These are phyloP conservation scores for Probosciger aterrimus DNA, from an alignment of 2,113 vertebrate genomes.

Conservation along the genomic window DNA sequence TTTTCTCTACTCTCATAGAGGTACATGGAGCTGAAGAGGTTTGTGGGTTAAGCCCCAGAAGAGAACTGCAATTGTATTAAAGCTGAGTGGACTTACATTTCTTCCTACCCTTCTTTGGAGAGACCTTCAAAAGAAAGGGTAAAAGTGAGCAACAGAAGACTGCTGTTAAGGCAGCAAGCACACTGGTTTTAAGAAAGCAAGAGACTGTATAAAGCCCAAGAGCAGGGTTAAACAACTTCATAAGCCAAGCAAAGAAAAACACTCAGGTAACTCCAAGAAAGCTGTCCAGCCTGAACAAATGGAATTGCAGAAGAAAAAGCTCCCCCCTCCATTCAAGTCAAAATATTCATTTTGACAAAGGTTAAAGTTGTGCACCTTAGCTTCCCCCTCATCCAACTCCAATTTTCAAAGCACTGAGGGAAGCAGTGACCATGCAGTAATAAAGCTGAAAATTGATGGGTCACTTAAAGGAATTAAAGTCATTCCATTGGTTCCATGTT, in stretches of 20 bases:
- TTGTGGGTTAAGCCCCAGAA: background rate
- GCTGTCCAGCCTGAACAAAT: background rate
- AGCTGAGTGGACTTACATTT: background rate
- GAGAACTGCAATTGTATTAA: background rate
- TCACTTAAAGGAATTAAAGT: constrained; percentile 29
- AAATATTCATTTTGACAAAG: background rate
- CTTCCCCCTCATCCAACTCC: background rate
- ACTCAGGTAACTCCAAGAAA: background rate
- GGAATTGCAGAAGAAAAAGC: background rate
- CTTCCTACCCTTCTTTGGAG: background rate
- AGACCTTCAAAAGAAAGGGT: background rate
- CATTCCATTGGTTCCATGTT: constrained; percentile 16
- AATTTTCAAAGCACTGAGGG: background rate
- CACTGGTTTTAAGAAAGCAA: background rate
- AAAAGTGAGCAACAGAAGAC: background rate
- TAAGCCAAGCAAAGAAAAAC: background rate
- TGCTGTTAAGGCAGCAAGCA: background rate
- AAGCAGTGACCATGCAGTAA: constrained; percentile 11
- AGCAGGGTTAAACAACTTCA: background rate
- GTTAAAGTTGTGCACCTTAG: background rate
- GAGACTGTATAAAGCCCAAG: background rate
- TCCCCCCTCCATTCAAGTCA: background rate
- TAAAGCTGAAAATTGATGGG: constrained; percentile 31
- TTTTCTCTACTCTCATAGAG: background rate
- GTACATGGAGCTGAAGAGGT: background rate